phyloP scores from a whole-genome alignment of 2,797 vertebrate genomes.

The Psittacula derbiana region DNA sequence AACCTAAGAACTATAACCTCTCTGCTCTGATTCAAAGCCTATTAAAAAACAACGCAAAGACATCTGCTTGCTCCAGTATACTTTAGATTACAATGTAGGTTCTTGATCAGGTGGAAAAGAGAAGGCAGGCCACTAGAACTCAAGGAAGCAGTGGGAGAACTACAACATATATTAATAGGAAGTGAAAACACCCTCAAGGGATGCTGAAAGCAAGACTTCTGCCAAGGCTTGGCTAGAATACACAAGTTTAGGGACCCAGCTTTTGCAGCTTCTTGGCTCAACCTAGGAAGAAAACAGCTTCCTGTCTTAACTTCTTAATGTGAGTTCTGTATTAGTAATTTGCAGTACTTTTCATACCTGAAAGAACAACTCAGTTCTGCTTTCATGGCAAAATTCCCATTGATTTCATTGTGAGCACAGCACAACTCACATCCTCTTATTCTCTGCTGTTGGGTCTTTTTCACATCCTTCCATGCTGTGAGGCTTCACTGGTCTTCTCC shows the following conservation, averaged over 20 bases:
- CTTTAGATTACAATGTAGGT: neutral
- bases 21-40: neutral
- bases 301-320: neutral
- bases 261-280: neutral
- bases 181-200: neutral
- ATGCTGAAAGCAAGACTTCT: neutral
- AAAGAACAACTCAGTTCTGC: constrained; percentile 2
- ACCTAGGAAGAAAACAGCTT: neutral
- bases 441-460: neutral
- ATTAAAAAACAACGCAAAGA: neutral
- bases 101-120: neutral
- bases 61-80: neutral
- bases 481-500: neutral
- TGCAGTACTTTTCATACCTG: constrained; percentile 1
- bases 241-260: neutral
- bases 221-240: neutral
- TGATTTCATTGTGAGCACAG: neutral
- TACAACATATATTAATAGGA: neutral
- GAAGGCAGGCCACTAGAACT: neutral
- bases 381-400: constrained; percentile 6
- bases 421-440: neutral
- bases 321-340: neutral
- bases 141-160: neutral
- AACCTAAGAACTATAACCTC: neutral
- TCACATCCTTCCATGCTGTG: fast-evolving